Evolutionary conservation across 2,888 invertebrate genomes (phyloP).

Genomic region (Sphaeridia pumilis): DNA sequence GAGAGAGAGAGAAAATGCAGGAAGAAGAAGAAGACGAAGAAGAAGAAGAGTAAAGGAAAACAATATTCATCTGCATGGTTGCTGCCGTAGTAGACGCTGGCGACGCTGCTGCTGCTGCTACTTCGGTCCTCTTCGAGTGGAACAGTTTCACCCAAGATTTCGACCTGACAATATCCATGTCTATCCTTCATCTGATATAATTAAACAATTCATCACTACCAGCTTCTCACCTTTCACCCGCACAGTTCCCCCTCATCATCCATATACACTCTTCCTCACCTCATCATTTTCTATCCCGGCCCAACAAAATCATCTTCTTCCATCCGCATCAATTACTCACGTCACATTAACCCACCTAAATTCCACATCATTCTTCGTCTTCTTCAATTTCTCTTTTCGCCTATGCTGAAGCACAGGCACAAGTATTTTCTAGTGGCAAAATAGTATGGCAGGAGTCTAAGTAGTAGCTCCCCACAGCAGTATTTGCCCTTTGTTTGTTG

Average conservation of each 20-base stretch:
- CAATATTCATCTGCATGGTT: background rate
- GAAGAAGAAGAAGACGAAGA: background rate
- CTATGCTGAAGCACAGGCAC: no score
- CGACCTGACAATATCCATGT: constrained; percentile 8
- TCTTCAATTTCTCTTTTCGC: background rate
- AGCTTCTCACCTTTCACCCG: background rate
- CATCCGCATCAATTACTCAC: no score
- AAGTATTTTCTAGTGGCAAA: no score
- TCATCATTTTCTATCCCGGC: no score
- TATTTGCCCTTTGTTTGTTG: no score
- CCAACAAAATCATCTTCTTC: no score
- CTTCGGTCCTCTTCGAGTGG: constrained; percentile 1
- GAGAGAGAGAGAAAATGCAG: background rate
- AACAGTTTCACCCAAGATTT: constrained; percentile 4
- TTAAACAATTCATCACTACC: constrained; percentile 2
- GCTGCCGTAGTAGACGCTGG: background rate
- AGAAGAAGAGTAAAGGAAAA: background rate
- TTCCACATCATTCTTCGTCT: background rate
- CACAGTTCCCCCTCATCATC: no score
- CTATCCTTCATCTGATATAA: constrained; percentile 2
- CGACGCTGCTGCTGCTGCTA: background rate
- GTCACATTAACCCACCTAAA: no score
- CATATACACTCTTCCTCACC: no score
- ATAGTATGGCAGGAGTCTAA: no score
- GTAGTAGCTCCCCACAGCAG: no score